These are phyloP conservation scores for Rutpela maculata DNA, from an alignment of 2,888 invertebrate genomes.

Conservation along the genomic window DNA sequence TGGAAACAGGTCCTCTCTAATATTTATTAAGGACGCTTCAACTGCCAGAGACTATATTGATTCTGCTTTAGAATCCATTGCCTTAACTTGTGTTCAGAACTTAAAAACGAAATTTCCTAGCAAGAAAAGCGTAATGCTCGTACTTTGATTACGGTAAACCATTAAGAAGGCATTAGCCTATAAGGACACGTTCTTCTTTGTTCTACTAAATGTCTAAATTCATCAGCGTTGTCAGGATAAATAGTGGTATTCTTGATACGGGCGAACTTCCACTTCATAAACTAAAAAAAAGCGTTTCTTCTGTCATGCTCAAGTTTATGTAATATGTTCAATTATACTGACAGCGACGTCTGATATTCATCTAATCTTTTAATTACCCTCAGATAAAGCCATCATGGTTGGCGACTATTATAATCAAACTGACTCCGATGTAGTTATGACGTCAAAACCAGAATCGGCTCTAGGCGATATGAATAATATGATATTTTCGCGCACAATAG, in stretches of 20 bases:
- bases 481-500: no score
- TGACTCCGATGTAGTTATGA: no score
- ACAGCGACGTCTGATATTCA: no score
- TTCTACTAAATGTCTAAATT: neutral
- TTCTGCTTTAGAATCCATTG: neutral
- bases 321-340: no score
- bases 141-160: neutral
- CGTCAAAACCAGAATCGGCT: no score
- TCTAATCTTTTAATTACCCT: no score
- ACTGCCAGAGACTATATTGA: conserved; percentile 3
- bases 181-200: neutral
- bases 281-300: no score
- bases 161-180: neutral
- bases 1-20: neutral
- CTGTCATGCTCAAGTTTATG: no score
- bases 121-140: neutral
- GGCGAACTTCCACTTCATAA: neutral
- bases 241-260: neutral
- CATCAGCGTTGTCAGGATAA: neutral
- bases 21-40: neutral
- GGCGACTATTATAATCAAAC: no score
- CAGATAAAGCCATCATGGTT: no score
- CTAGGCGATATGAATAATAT: no score
- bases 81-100: neutral
- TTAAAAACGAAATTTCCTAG: neutral